A percentile compares a stretch with the other conserved stretches of the same genome.
Conservation (phyloP, 1,140 invertebrate genomes). For the Drosophila takahashii region DNA sequence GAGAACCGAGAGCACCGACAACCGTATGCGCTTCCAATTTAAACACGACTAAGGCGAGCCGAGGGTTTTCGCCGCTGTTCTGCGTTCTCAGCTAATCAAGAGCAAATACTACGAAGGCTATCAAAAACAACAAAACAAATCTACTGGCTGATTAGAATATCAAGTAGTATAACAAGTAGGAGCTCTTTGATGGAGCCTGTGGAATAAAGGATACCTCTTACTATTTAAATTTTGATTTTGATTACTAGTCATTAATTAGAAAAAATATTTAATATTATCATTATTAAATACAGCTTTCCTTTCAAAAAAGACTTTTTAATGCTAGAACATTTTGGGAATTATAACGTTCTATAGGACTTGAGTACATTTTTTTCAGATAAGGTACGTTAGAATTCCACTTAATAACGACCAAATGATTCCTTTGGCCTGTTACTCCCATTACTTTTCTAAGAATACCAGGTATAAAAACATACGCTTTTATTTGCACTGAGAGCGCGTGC, state of each 20-base stretch:
- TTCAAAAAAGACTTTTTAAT: too few species aligned
- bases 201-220: background rate
- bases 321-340: too few species aligned
- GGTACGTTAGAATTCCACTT: too few species aligned
- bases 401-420: background rate
- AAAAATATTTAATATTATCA: too few species aligned
- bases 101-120: constrained; percentile 72
- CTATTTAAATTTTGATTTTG: background rate
- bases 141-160: constrained; percentile 74
- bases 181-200: background rate
- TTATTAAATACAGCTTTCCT: too few species aligned
- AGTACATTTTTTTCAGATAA: too few species aligned
- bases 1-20: constrained; percentile 23
- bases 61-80: constrained; percentile 14
- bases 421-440: background rate
- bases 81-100: constrained; percentile 63
- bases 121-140: constrained; percentile 65
- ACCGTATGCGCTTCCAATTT: constrained; percentile 56
- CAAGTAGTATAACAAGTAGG: constrained; percentile 42
- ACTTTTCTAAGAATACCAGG: background rate
- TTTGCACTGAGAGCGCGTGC: constrained; percentile 50
- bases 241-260: too few species aligned
- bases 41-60: constrained; percentile 60
- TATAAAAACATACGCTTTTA: constrained; percentile 48
- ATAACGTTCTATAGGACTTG: too few species aligned